Evolutionary conservation across 2,113 vertebrate species (phyloP), one percentile per base, ranked within the genome.

Genomic region (Bubo scandiacus): DNA sequence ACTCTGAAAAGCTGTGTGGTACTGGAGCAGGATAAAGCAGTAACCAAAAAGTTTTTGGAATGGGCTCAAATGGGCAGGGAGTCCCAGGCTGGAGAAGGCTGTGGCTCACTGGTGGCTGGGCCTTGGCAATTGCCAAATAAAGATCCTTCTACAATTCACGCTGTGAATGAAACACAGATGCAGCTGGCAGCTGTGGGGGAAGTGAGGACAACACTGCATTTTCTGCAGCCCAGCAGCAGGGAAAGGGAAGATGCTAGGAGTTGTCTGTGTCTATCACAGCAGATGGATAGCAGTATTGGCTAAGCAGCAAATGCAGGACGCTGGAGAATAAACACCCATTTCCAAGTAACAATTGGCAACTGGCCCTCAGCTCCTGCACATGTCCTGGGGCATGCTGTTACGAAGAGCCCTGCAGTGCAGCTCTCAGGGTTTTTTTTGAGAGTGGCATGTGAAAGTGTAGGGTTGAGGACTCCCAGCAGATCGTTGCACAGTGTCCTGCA

Each of bases 311-410:
- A 40, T 38, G 25, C 22, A 67, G 45, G 19, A 74, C 38, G 34
- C 26, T 67, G 5, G 27, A 90, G 54, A 88, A 92, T 13, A 67
- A 81, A 19, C 30, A 11, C 2, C 27, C 11, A 13, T 65, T 92
- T 61, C 22, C 54, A n/a, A 12, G 29, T 32, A 67, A 73, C 0
- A 2, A 30, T 10, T 82, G 47, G 32, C 25, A 67, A 5, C 45
- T 27, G 2, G 27, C 23, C 20, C 26, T 61, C 43, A 10, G 12
- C 17, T 65, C 30, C 61, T 6, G 3, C 29, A 62, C 6, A 6
- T 0, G 0, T 40, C 38, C n/a, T 54, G 32, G 5, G 22, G 8
- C 5, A 1, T 26, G 15, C 13, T 49, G 43, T 74, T 43, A 62
- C 0, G 1, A 20, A 34, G 22, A 67, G 26, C 49, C 34, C 26